Evolutionary conservation across 2,113 vertebrate genomes (phyloP).

Genomic region (Rostratula benghalensis): DNA sequence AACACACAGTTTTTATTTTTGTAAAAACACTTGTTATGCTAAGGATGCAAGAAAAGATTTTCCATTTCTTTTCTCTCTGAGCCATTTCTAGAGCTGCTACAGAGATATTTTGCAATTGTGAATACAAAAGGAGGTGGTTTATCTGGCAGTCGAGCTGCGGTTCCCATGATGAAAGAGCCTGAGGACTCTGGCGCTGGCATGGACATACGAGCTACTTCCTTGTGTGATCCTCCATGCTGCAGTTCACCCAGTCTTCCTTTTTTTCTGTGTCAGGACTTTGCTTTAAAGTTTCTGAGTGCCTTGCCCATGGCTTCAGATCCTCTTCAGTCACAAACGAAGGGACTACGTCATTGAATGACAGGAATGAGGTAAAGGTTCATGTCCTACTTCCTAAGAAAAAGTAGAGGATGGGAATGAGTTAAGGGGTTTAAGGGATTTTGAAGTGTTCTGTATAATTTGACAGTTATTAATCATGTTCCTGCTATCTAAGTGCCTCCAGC

Average conservation of each 20-base stretch:
- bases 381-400: background rate
- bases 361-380: background rate
- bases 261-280: background rate
- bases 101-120: background rate
- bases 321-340: background rate
- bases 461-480: background rate
- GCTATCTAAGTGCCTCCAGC: background rate
- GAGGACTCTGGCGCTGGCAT: background rate
- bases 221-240: background rate
- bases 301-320: background rate
- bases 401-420: background rate
- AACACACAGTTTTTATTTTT: background rate
- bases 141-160: background rate
- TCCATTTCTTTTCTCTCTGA: background rate
- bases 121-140: background rate
- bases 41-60: background rate
- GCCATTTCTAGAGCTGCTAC: background rate
- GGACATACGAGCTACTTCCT: background rate
- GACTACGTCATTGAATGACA: background rate
- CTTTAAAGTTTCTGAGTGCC: background rate
- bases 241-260: background rate
- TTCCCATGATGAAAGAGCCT: background rate
- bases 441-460: background rate
- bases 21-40: background rate
- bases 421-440: background rate